These are phyloP conservation scores for Galeopsomyia nigrocyanea DNA, from an alignment of 2,888 invertebrate species.

Conservation along the genomic window DNA sequence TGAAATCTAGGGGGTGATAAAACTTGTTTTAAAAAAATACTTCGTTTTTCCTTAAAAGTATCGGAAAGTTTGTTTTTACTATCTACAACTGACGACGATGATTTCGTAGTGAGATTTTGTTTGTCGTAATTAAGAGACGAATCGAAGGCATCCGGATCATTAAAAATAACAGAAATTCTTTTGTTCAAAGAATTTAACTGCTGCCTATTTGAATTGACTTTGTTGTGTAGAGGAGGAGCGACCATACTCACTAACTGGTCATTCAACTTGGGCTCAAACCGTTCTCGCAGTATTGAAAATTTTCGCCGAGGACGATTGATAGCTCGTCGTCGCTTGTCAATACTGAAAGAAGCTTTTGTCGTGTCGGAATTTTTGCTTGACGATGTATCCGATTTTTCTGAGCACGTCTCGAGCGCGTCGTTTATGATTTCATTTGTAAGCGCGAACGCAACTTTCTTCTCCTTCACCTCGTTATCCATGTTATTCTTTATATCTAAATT, in stretches of 20 bases:
- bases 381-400: slow-evolving; percentile 21
- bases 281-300: slow-evolving; percentile 74
- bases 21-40: slow-evolving; percentile 74
- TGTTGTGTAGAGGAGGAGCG: slow-evolving; percentile 42
- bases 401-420: slow-evolving; percentile 20
- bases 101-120: slow-evolving; percentile 57
- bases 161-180: slow-evolving; percentile 51
- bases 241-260: slow-evolving; percentile 51
- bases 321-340: slow-evolving; percentile 49
- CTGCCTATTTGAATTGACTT: slow-evolving; percentile 16
- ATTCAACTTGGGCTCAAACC: slow-evolving; percentile 72
- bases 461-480: not conserved
- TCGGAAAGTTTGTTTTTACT: slow-evolving; percentile 49
- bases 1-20: slow-evolving; percentile 73
- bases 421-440: slow-evolving; percentile 37
- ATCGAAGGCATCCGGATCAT: slow-evolving; percentile 50
- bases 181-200: slow-evolving; percentile 36
- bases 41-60: slow-evolving; percentile 71
- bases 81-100: slow-evolving; percentile 43
- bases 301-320: slow-evolving; percentile 71
- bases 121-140: slow-evolving; percentile 55
- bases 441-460: slow-evolving; percentile 39
- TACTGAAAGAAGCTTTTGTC: slow-evolving; percentile 10
- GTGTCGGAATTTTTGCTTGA: slow-evolving; percentile 1
- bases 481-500: not conserved